phyloP scores from a whole-genome alignment of 2,113 vertebrate species.

The Oostethus manadensis region DNA sequence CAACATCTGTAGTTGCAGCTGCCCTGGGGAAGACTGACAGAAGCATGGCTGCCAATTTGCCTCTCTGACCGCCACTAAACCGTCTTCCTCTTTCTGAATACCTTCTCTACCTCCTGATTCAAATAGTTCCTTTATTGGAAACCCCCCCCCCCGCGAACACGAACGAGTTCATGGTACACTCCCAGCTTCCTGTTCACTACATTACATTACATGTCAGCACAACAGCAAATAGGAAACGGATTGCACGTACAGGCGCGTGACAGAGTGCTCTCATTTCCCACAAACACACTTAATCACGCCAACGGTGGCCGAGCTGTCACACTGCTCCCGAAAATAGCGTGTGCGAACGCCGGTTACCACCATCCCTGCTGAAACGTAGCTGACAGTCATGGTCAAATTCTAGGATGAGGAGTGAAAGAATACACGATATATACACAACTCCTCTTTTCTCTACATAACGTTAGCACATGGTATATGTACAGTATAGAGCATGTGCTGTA shows the following conservation, averaged over 20 bases:
- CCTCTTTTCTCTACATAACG: too few relatives aligned
- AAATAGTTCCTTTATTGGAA: too few relatives aligned
- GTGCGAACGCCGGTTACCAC: not conserved
- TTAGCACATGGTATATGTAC: too few relatives aligned
- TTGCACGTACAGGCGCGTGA: conserved; percentile 1
- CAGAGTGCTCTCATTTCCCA: conserved; percentile 16
- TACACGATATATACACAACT: not conserved
- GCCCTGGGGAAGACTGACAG: too few relatives aligned
- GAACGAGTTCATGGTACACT: not conserved
- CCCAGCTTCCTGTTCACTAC: not conserved
- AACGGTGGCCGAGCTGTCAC: not conserved
- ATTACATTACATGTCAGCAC: conserved; percentile 7
- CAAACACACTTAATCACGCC: not conserved
- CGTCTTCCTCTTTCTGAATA: too few relatives aligned
- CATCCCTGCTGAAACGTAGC: conserved; percentile 21
- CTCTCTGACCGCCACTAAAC: too few relatives aligned
- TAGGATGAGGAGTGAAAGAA: conserved; percentile 18
- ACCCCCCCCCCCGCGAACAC: not conserved
- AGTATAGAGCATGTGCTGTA: too few relatives aligned
- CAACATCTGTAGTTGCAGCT: too few relatives aligned
- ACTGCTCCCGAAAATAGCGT: not conserved
- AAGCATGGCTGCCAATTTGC: too few relatives aligned
- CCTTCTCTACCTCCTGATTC: too few relatives aligned
- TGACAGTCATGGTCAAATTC: conserved; percentile 28
- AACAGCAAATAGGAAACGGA: conserved; percentile 17